Evolutionary conservation across 2,888 invertebrate species (phyloP), one percentile per base, ranked within the genome.

Genomic region (Dastarcus helophoroides): DNA sequence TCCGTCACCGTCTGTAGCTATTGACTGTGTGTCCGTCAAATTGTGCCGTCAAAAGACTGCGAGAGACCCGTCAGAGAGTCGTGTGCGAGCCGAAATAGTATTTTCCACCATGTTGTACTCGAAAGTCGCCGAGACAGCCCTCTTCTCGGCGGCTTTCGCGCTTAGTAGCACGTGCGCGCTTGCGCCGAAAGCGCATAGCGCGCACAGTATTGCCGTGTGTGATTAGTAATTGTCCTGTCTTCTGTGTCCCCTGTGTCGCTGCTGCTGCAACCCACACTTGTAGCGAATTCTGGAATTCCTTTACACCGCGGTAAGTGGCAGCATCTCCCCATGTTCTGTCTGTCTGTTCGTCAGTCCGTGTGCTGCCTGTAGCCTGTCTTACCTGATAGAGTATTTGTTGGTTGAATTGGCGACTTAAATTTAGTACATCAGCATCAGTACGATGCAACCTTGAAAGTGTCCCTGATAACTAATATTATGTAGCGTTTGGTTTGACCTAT

Each of bases 221-320:
- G 59, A 51, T 62, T 62, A 62, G 61, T 62, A 62, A 62, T 58
- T 62, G 62, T 62, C 62, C 62, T 62, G 62, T 62, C 61, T 63
- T 62, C 61, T 75, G 73, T 74, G 73, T 73, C 73, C 73, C 73
- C 73, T 73, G 71, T 73, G 73, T 73, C 73, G 72, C 73, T 72
- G 71, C 70, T 71, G 68, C 54, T 58, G 60, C 60, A 60, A 59
- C 60, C 55, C 60, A 43, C 56, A 60, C 57, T 56, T 65, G 79
- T 85, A 89, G 89, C 84, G 85, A 85, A 81, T 90, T 89, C 85
- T 89, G 89, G 89, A 89, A 84, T 80, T 88, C 86, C 80, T 89
- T 89, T 83, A 84, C 84, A 78, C 86, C 88, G 80, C 83, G 89
- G 89, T 90, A 89, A 89, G 89, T 89, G 79, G 75, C 79, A 62